These are phyloP conservation scores for Daphoenositta chrysoptera DNA, from an alignment of 2,113 vertebrate species.

Conservation along the genomic window DNA sequence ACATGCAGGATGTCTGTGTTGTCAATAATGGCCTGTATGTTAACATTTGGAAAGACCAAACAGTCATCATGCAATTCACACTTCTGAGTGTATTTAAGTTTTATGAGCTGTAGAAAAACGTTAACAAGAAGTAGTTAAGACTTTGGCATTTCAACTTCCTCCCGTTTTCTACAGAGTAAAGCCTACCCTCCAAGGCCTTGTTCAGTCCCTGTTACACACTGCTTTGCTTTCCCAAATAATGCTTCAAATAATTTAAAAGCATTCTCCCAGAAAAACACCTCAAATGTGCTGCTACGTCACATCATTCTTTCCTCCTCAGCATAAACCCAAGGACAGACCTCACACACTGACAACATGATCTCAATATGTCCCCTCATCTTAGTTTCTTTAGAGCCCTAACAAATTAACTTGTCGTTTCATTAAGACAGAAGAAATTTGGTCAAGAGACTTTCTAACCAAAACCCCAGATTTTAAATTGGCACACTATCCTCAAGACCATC, in stretches of 20 bases:
- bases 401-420: slow-evolving; percentile 35
- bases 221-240: not conserved
- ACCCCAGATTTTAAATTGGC: not conserved
- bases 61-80: not conserved
- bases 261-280: not conserved
- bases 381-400: not conserved
- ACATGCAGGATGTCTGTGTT: not conserved
- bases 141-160: not conserved
- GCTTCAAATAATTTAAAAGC: not conserved
- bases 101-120: not conserved
- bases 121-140: not conserved
- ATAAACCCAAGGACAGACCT: not conserved
- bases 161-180: not conserved
- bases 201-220: not conserved
- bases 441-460: not conserved
- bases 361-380: not conserved
- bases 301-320: not conserved
- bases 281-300: not conserved
- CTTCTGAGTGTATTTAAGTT: not conserved
- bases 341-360: not conserved
- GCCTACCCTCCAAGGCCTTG: not conserved
- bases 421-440: not conserved
- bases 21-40: not conserved
- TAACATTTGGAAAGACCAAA: not conserved
- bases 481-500: not conserved